Evolutionary conservation across 2,797 vertebrate species (phyloP), one percentile per base, ranked within the genome.

Genomic region (Pangasius krempfi): DNA sequence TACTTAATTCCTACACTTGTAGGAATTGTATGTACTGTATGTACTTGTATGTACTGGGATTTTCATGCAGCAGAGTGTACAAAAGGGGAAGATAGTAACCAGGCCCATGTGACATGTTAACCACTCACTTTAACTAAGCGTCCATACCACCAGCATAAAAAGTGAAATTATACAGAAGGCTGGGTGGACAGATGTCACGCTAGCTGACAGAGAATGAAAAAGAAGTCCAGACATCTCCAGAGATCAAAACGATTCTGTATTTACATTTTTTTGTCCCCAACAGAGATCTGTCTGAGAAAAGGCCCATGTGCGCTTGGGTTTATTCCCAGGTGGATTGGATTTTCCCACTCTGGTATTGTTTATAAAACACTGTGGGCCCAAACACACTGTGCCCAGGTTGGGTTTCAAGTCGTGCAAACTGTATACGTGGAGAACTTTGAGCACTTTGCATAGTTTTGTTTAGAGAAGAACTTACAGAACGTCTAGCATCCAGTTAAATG

Each of bases 231-330:
- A 30, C n/a, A 52, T 52, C 44, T 62, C 52, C 78, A 44, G 52
- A 90, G 75, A 88, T 80, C 33, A 86, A 87, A 89, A 91, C 62
- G 33, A 40, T 33, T 82, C 87, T 93, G 94, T 95, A 93, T 95
- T 95, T 93, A 92, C 6, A 88, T 88, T 88, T 82, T 82, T 82
- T 18, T 58, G 0, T 16, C 90, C 92, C 94, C 94, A 95, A 90
- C 87, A 92, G 92, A 91, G 92, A 89, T 90, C 80, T 33, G 82
- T 84, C 94, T 93, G 94, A 93, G 91, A 91, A 91, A 91, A 92
- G 89, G 92, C 91, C 91, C 87, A 89, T 94, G 94, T 93, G 91
- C 92, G 92, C 95, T 93, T 94, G 95, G 91, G 93, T 93, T 90
- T 89, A 92, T 93, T 94, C 94, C 94, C 91, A 90, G 92, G 90